Evolutionary conservation across 1,140 invertebrate genomes (phyloP).

Genomic region (Meloidogyne floridensis): DNA sequence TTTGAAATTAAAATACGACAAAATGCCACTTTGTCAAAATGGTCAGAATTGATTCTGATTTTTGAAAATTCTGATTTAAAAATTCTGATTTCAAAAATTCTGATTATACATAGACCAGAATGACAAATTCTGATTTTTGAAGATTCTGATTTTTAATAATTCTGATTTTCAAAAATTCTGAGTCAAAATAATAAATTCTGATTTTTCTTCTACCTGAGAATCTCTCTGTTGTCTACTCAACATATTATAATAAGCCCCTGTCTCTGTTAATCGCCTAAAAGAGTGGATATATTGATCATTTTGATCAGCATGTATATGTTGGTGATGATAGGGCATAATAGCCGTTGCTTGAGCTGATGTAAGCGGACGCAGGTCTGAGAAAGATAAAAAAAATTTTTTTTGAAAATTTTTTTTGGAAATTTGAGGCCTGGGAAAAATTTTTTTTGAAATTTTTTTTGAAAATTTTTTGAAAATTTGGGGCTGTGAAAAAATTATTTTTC

Average conservation of each 20-base stretch:
- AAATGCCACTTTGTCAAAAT: background rate
- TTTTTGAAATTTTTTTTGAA: background rate
- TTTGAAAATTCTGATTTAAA: too few relatives aligned
- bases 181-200: background rate
- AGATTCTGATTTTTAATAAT: too few relatives aligned
- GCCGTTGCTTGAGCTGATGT: background rate
- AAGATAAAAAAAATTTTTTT: background rate
- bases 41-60: too few relatives aligned
- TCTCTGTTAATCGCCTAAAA: conserved; percentile 19
- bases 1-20: background rate
- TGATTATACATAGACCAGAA: too few relatives aligned
- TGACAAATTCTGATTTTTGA: background rate
- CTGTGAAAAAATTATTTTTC: background rate
- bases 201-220: conserved; percentile 5
- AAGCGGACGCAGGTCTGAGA: conserved; percentile 16
- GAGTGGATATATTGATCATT: conserved; percentile 7
- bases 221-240: conserved; percentile 23
- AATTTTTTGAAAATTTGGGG: background rate
- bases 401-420: background rate
- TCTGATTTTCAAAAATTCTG: too few relatives aligned
- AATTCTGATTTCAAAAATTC: too few relatives aligned
- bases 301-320: conserved; percentile 1
- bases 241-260: conserved; percentile 15
- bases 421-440: background rate
- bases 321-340: background rate